Evolutionary conservation across 2,888 invertebrate species (phyloP).

Genomic region (Agriotes lineatus): DNA sequence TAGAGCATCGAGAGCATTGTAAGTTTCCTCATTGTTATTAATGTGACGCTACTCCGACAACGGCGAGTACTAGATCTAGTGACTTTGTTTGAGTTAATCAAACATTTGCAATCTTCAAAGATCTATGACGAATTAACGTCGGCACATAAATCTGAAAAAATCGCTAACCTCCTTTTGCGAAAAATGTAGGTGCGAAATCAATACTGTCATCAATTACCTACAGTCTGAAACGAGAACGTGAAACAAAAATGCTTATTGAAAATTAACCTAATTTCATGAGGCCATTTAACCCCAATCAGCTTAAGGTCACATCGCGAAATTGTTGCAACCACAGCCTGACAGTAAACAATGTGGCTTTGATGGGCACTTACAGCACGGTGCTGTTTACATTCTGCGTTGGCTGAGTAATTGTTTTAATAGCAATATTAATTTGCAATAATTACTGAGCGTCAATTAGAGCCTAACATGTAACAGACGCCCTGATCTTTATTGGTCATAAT

Average conservation of each 20-base stretch:
- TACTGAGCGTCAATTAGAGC: background rate
- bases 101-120: too few species aligned
- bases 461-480: too few species aligned
- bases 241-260: conserved; percentile 18
- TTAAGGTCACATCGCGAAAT: conserved; percentile 19
- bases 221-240: conserved; percentile 5
- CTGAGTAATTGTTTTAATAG: background rate
- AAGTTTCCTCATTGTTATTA: too few species aligned
- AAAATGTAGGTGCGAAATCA: background rate
- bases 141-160: too few species aligned
- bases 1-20: too few species aligned
- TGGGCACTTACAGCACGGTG: background rate
- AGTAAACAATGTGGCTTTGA: background rate
- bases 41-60: too few species aligned
- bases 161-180: too few species aligned
- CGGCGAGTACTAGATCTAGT: too few species aligned
- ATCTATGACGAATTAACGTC: too few species aligned
- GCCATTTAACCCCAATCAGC: conserved; percentile 14
- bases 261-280: conserved; percentile 27
- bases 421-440: background rate
- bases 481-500: too few species aligned
- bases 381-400: too few species aligned
- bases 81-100: too few species aligned
- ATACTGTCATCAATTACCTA: background rate
- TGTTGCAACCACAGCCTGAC: background rate